phyloP scores from a whole-genome alignment of 2,797 vertebrate species.

The Hydrolagus colliei region DNA sequence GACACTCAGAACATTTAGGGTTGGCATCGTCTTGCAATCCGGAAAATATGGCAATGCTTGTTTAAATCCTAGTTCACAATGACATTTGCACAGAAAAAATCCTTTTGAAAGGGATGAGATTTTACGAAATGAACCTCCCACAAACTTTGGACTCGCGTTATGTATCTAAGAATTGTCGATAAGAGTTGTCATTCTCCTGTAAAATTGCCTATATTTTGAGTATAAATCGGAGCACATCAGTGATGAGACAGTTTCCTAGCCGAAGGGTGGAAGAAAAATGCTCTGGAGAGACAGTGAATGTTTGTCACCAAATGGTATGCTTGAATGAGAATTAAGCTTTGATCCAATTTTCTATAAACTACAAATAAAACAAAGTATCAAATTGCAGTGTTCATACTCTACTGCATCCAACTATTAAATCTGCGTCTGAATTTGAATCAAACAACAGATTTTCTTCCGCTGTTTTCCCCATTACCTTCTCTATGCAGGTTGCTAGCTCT shows the following conservation, averaged over 20 bases:
- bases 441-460: not conserved
- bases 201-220: constrained; percentile 3
- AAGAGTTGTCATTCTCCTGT: not conserved
- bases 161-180: not conserved
- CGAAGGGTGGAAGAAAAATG: not conserved
- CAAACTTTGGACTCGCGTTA: not conserved
- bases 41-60: not conserved
- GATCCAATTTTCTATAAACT: not conserved
- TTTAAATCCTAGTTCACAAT: not conserved
- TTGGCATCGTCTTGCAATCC: not conserved
- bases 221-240: not conserved
- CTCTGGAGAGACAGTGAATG: not conserved
- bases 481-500: not conserved
- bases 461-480: not conserved
- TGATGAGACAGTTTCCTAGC: not conserved
- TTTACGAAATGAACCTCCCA: not conserved
- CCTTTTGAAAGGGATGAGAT: not conserved
- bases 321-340: not conserved
- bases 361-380: not conserved
- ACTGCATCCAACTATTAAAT: constrained; percentile 22
- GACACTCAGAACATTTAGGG: not conserved
- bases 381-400: not conserved
- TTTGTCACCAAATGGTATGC: not conserved
- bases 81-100: not conserved
- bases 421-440: not conserved